These are phyloP conservation scores for Melanostoma mellinum DNA, from an alignment of 2,888 invertebrate genomes.

Conservation along the genomic window DNA sequence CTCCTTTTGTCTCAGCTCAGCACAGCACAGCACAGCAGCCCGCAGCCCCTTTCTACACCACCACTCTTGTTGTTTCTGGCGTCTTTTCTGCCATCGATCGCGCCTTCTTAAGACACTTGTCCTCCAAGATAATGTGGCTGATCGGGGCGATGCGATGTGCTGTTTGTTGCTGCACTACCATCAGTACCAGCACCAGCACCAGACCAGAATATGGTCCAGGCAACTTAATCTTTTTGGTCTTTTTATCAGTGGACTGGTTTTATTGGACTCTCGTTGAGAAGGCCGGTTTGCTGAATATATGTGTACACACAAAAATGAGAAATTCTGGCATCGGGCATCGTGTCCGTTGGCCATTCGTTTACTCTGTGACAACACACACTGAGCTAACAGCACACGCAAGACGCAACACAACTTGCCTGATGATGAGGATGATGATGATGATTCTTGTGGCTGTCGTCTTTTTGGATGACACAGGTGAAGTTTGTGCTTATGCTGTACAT, in stretches of 20 bases:
- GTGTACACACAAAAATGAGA: slow-evolving; percentile 43
- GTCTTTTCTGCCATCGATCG: slow-evolving; percentile 31
- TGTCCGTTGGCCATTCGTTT: slow-evolving; percentile 10
- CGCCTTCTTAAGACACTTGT: slow-evolving; percentile 65
- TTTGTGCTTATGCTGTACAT: slow-evolving; percentile 17
- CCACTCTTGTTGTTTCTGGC: slow-evolving; percentile 18
- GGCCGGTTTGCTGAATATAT: slow-evolving; percentile 41
- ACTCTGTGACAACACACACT: slow-evolving; percentile 24
- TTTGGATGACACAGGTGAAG: slow-evolving; percentile 66
- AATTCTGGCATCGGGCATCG: slow-evolving; percentile 54
- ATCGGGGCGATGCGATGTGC: slow-evolving; percentile 37
- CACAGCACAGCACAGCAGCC: slow-evolving; percentile 7
- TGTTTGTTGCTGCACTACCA: slow-evolving; percentile 16
- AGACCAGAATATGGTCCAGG: slow-evolving; percentile 55
- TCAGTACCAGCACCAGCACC: too few species aligned
- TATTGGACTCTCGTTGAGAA: slow-evolving; percentile 17
- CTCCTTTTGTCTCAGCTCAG: slow-evolving; percentile 52
- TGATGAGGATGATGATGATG: slow-evolving; percentile 41
- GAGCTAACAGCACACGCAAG: background rate
- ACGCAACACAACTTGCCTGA: background rate
- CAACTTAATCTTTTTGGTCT: slow-evolving; percentile 64
- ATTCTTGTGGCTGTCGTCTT: slow-evolving; percentile 41
- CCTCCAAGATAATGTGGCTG: slow-evolving; percentile 42
- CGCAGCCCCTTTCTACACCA: slow-evolving; percentile 11
- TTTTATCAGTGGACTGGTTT: slow-evolving; percentile 54